Evolutionary conservation across 2,888 invertebrate genomes (phyloP).

Genomic region (Epiblema foenella): DNA sequence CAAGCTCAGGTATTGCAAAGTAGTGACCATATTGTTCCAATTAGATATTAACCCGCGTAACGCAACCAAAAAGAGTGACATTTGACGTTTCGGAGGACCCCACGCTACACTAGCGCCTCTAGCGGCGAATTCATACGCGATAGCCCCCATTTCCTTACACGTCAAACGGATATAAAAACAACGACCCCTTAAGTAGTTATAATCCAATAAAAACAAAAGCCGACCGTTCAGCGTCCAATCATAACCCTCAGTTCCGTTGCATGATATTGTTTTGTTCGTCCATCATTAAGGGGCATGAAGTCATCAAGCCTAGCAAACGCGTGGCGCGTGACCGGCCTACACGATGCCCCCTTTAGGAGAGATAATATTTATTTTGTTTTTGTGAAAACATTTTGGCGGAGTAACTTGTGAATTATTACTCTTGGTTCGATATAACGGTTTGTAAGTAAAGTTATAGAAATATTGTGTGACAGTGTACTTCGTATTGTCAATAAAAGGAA

Average conservation of each 20-base stretch:
- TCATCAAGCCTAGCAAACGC: conserved; percentile 61
- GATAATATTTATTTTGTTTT: conserved; percentile 45
- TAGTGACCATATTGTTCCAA: no score
- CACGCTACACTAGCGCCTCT: no score
- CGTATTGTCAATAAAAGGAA: no score
- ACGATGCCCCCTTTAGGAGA: conserved; percentile 52
- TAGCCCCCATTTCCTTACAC: conserved; percentile 19
- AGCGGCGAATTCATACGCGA: no score
- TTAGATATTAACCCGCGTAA: no score
- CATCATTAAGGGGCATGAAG: conserved; percentile 63
- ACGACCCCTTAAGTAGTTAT: conserved; percentile 38
- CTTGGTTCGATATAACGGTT: conserved; percentile 23
- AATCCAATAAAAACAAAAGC: conserved; percentile 47
- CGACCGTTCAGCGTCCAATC: conserved; percentile 38
- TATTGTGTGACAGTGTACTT: not conserved
- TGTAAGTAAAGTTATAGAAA: conserved; percentile 13
- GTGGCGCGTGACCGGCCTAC: conserved; percentile 58
- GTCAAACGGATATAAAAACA: conserved; percentile 27
- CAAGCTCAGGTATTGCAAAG: no score
- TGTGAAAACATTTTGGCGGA: conserved; percentile 30
- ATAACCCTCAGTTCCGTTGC: conserved; percentile 38
- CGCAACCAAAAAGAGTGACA: no score
- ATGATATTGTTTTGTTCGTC: conserved; percentile 55
- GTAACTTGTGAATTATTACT: conserved; percentile 42
- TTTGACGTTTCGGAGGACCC: no score